Conservation (phyloP, 2,797 vertebrate species). For the Centroberyx gerrardi region DNA sequence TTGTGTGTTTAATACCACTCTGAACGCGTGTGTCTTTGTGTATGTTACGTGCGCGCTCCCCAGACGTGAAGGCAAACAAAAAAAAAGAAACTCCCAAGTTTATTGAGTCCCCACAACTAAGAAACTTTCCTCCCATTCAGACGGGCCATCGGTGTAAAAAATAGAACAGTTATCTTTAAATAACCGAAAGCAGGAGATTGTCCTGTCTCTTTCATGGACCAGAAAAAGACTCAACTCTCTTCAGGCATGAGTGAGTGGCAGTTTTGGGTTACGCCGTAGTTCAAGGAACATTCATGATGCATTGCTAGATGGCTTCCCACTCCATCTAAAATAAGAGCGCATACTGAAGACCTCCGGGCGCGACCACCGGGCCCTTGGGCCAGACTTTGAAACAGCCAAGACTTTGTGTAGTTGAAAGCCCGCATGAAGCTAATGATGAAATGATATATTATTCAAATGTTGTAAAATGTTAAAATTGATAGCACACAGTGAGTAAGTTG, state of each 20-base stretch:
- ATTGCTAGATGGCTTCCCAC: conserved; percentile 41
- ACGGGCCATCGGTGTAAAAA: conserved; percentile 57
- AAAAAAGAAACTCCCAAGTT: conserved; percentile 37
- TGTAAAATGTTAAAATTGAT: conserved; percentile 28
- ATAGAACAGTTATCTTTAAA: conserved; percentile 75
- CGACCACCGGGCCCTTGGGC: conserved; percentile 7
- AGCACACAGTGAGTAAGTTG: conserved; percentile 28
- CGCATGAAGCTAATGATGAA: conserved; percentile 38
- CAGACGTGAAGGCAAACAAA: conserved; percentile 59
- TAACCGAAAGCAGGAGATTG: conserved; percentile 55
- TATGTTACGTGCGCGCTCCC: conserved; percentile 29
- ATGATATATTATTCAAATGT: conserved; percentile 45
- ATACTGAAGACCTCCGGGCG: conserved; percentile 20
- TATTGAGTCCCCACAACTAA: conserved; percentile 57
- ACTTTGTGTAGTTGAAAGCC: background rate
- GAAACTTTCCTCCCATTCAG: conserved; percentile 49
- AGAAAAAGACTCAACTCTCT: conserved; percentile 58
- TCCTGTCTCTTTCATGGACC: conserved; percentile 47
- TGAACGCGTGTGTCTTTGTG: conserved; percentile 45
- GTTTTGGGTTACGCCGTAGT: conserved; percentile 64
- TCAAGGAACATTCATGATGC: conserved; percentile 62
- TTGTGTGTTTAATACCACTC: conserved; percentile 47
- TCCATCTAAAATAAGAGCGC: conserved; percentile 28
- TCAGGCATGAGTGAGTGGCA: conserved; percentile 62
- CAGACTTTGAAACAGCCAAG: conserved; percentile 22